These are phyloP conservation scores for Drosophila tanythrix DNA, from an alignment of 2,888 invertebrate species.

Conservation along the genomic window DNA sequence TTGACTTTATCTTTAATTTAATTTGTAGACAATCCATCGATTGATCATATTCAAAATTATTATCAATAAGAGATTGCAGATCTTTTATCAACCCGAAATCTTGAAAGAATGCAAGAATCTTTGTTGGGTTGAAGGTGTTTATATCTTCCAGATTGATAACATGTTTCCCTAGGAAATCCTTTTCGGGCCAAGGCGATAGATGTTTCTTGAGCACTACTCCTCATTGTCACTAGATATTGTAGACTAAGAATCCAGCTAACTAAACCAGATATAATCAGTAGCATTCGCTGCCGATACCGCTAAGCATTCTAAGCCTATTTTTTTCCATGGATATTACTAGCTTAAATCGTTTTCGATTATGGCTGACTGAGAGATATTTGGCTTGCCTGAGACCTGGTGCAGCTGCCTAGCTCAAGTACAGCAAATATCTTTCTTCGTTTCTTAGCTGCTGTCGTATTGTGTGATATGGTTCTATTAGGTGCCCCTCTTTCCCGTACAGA, in stretches of 20 bases:
- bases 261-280: not conserved
- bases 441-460: not conserved
- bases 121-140: not conserved
- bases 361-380: not conserved
- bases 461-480: not conserved
- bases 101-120: not conserved
- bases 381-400: not conserved
- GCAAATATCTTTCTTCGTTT: not conserved
- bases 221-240: not conserved
- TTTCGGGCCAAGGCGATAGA: not conserved
- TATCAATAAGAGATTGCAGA: not conserved
- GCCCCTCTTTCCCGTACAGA: too few species aligned
- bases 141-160: not conserved
- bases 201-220: not conserved
- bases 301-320: not conserved
- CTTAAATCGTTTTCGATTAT: not conserved
- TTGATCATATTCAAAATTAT: not conserved
- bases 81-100: not conserved
- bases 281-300: rapidly evolving
- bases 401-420: not conserved
- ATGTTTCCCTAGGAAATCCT: not conserved
- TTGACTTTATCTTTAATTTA: not conserved
- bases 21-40: not conserved
- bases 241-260: not conserved
- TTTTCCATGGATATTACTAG: too few species aligned